Conservation (phyloP, 2,888 invertebrate genomes). For the Cephus rjabovi region DNA sequence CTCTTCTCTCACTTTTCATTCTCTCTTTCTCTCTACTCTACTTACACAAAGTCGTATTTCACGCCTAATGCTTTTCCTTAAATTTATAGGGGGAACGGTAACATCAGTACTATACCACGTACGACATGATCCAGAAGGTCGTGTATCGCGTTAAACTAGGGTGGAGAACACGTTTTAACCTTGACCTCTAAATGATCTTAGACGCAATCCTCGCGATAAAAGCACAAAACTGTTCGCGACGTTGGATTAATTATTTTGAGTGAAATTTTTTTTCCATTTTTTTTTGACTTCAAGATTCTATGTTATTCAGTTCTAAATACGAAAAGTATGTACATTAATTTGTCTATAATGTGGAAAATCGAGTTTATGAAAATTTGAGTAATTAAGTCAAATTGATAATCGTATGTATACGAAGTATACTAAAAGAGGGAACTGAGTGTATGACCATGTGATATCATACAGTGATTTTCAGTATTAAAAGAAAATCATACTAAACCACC, state of each 20-base stretch:
- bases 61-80: conserved; percentile 19
- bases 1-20: background rate
- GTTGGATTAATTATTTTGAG: background rate
- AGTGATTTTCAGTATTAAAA: background rate
- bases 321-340: background rate
- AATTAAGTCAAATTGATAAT: background rate
- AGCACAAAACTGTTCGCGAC: background rate
- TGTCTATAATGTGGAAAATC: background rate
- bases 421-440: background rate
- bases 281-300: background rate
- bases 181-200: background rate
- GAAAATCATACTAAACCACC: background rate
- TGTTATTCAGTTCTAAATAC: background rate
- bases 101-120: conserved; percentile 26
- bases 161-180: background rate
- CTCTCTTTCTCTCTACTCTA: background rate
- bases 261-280: too few species aligned
- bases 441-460: background rate
- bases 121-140: conserved; percentile 9
- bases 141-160: background rate
- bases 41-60: background rate
- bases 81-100: conserved; percentile 38
- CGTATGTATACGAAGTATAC: background rate
- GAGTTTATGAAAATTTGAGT: background rate
- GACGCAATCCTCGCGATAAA: background rate